These are phyloP conservation scores for Bos javanicus DNA, from an alignment of 2,113 vertebrate species.

Conservation along the genomic window DNA sequence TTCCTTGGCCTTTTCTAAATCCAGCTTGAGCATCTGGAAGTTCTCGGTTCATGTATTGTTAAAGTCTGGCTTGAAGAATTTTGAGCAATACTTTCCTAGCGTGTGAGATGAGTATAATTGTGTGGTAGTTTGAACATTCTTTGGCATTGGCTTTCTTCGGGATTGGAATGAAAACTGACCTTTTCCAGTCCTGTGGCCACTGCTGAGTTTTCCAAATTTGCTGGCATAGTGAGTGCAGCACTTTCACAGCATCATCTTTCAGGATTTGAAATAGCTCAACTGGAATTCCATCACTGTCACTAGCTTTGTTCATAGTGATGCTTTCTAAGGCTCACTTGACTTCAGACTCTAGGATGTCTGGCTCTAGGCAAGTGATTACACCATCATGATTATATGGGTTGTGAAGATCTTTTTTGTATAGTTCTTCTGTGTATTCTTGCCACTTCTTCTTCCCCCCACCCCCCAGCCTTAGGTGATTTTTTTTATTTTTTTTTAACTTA, in stretches of 20 bases:
- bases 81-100: background rate
- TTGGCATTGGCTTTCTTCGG: background rate
- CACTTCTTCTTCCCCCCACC: background rate
- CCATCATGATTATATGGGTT: rapidly evolving
- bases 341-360: background rate
- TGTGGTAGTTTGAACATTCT: background rate
- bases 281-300: background rate
- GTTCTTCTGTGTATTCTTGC: background rate
- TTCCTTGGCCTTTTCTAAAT: background rate
- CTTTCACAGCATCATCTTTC: background rate
- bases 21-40: background rate
- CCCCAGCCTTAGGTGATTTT: too few species aligned
- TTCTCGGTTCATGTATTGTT: rapidly evolving
- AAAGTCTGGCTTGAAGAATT: background rate
- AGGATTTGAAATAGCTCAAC: background rate
- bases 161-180: background rate
- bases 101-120: background rate
- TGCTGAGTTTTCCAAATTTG: background rate
- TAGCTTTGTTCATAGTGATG: background rate
- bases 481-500: too few species aligned
- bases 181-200: background rate
- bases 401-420: background rate
- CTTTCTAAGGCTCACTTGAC: background rate
- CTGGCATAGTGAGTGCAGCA: background rate
- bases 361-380: background rate